phyloP scores from a whole-genome alignment of 2,888 invertebrate genomes.

The Thecophora atra region DNA sequence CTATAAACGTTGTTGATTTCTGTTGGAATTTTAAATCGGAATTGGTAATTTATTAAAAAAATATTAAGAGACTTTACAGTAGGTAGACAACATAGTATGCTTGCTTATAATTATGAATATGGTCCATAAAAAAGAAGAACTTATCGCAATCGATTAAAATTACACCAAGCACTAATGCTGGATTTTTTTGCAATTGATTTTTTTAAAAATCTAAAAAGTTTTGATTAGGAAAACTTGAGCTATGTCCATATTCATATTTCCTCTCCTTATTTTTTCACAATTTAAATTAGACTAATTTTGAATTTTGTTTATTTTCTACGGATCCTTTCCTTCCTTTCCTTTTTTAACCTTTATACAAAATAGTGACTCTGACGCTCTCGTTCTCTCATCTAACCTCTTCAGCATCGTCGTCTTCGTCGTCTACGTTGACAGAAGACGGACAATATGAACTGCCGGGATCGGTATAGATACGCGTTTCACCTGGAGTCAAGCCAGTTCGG shows the following conservation, averaged over 20 bases:
- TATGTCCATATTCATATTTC: no score
- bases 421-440: slow-evolving; percentile 38
- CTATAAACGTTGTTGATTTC: no score
- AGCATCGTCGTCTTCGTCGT: slow-evolving; percentile 24
- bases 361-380: background rate
- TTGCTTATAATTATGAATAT: background rate
- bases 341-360: slow-evolving; percentile 21
- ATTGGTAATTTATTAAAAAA: background rate
- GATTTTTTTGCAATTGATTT: no score
- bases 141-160: no score
- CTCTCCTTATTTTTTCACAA: slow-evolving; percentile 1
- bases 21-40: no score
- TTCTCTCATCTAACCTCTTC: background rate
- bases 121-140: no score
- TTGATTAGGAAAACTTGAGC: no score
- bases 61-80: no score
- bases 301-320: slow-evolving; percentile 1
- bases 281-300: slow-evolving; percentile 12
- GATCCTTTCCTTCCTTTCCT: background rate
- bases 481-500: slow-evolving; percentile 40
- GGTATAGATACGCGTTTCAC: slow-evolving; percentile 46
- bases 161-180: no score
- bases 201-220: no score
- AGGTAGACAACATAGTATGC: background rate
- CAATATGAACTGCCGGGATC: slow-evolving; percentile 46